Evolutionary conservation across 2,888 invertebrate genomes (phyloP), one percentile per base, ranked within the genome.

Genomic region (Linyphia triangularis): DNA sequence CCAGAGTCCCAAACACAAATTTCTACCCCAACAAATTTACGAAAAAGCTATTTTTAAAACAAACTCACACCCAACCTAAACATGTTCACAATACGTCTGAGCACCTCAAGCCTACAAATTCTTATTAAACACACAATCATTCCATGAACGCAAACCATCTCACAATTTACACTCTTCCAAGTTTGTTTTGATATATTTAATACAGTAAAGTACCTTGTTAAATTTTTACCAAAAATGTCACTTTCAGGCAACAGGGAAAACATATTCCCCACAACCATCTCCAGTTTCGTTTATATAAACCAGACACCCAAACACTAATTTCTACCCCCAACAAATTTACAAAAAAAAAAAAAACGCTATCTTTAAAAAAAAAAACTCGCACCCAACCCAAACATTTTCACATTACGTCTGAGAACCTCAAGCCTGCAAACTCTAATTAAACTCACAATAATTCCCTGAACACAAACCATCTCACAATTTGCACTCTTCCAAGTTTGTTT

Each of bases 121-220:
- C 16, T 43, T 43, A 43, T 43, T 43, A 43, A 43, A 43, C 3
- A 13, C 43, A 3, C 7, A 43, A 43, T 43, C 30, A 7, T 37
- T 37, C 37, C n/a, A 30, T 22, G n/a, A n/a, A n/a, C n/a, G n/a
- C 67, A 63, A 22, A 16, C 33, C 43, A 43, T 40, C 26, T 51
- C 51, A 16, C 9, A 40, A 33, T 51, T 26, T 10, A 22, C 72
- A 73, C 40, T 63, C 26, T 40, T 26, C 43, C 26, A 40, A 37
- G 77, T 85, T 77, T 85, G 77, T 85, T 77, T 69, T 77, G 85
- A 70, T 77, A n/a, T n/a, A n/a, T n/a, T n/a, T n/a, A n/a, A n/a
- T n/a, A n/a, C n/a, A n/a, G n/a, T n/a, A n/a, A n/a, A n/a, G n/a
- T n/a, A n/a, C n/a, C n/a, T n/a, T n/a, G n/a, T n/a, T n/a, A n/a